Evolutionary conservation across 2,797 vertebrate genomes (phyloP).

Genomic region (Liparis tanakae): DNA sequence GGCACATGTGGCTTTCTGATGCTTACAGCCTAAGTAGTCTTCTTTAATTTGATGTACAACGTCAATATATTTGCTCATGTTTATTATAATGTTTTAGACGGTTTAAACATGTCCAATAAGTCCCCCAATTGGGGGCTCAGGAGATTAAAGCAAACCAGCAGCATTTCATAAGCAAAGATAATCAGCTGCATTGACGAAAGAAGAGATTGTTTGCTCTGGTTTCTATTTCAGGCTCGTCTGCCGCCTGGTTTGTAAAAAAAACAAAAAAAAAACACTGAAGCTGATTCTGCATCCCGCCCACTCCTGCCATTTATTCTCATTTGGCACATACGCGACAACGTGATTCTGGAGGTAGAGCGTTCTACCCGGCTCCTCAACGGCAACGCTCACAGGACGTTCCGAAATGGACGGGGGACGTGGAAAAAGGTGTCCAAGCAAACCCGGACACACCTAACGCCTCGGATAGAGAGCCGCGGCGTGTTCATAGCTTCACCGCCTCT

Average conservation of each 20-base stretch:
- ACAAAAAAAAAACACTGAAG: conserved; percentile 7
- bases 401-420: conserved; percentile 64
- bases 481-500: conserved; percentile 48
- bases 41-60: too few relatives aligned
- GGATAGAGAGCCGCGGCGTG: conserved; percentile 18
- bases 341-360: conserved; percentile 51
- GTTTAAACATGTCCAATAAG: too few relatives aligned
- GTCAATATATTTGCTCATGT: too few relatives aligned
- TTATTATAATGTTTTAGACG: too few relatives aligned
- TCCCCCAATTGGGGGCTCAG: too few relatives aligned
- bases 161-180: background rate
- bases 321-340: conserved; percentile 61
- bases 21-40: too few relatives aligned
- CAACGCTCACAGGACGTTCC: conserved; percentile 58
- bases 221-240: conserved; percentile 23
- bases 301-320: conserved; percentile 41
- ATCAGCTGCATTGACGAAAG: conserved; percentile 20
- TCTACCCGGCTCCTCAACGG: conserved; percentile 39
- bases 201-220: background rate
- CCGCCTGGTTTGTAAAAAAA: conserved; percentile 7
- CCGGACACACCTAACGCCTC: conserved; percentile 67
- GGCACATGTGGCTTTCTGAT: too few relatives aligned
- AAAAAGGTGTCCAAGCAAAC: conserved; percentile 67
- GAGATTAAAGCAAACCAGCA: background rate
- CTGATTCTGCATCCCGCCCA: conserved; percentile 28